These are phyloP conservation scores for Microhierax caerulescens DNA, from an alignment of 2,797 vertebrate genomes.

Conservation along the genomic window DNA sequence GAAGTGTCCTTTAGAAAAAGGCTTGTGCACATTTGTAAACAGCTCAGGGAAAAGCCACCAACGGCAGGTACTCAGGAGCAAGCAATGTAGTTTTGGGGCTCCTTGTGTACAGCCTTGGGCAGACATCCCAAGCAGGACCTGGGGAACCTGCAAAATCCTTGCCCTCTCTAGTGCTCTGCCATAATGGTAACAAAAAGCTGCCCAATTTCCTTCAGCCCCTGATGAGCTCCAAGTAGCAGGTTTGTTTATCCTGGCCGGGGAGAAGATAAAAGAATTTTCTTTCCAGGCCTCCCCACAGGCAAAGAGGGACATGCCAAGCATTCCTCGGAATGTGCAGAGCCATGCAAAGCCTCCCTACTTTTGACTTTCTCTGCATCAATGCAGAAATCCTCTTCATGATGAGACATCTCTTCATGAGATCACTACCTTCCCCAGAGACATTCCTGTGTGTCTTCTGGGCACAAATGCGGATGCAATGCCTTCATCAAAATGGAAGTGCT, in stretches of 20 bases:
- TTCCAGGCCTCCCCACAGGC: neutral
- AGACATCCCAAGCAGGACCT: neutral
- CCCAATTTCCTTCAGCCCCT: accelerated
- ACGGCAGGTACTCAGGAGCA: neutral
- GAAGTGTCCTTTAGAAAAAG: neutral
- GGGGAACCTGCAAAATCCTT: neutral
- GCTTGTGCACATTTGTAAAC: neutral
- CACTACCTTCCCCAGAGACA: neutral
- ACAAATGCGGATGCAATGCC: neutral
- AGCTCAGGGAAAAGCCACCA: neutral
- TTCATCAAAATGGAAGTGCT: neutral
- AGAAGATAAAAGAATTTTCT: neutral
- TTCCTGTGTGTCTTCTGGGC: neutral
- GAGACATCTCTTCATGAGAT: neutral
- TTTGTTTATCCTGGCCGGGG: neutral
- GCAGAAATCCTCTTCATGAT: neutral
- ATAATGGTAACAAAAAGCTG: neutral
- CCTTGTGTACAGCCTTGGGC: neutral
- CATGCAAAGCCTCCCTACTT: neutral
- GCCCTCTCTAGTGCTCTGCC: neutral
- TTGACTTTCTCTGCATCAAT: neutral
- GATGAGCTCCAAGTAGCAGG: neutral
- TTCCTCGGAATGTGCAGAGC: neutral
- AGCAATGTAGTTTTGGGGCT: neutral
- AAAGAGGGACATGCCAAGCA: neutral